A percentile compares a stretch with the other conserved stretches of the same genome.
phyloP scores from a whole-genome alignment of 2,888 invertebrate genomes.

The Plebejus argus region DNA sequence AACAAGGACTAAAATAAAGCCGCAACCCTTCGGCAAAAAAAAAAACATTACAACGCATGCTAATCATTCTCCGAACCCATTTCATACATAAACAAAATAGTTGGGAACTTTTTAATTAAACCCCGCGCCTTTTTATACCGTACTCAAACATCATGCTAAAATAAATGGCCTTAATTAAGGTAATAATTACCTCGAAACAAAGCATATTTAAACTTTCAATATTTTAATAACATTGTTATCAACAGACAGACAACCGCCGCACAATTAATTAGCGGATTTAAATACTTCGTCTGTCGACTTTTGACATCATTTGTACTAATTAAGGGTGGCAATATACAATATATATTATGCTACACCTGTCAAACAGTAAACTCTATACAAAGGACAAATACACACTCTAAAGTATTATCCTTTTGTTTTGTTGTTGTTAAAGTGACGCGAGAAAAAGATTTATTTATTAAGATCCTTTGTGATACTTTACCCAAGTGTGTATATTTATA shows the following conservation, averaged over 20 bases:
- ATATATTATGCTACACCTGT: not conserved
- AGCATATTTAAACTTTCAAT: slow-evolving; percentile 24
- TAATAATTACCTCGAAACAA: slow-evolving; percentile 21
- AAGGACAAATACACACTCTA: too few relatives aligned
- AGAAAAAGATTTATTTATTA: too few relatives aligned
- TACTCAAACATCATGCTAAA: slow-evolving; percentile 8
- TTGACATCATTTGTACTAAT: slow-evolving; percentile 23
- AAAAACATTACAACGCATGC: not conserved
- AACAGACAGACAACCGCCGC: slow-evolving; percentile 8
- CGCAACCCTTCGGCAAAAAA: not conserved
- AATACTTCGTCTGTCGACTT: slow-evolving; percentile 17
- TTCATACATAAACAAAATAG: slow-evolving; percentile 15
- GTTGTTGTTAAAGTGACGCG: too few relatives aligned
- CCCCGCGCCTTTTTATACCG: slow-evolving; percentile 2
- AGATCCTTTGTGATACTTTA: too few relatives aligned
- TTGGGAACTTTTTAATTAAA: not conserved
- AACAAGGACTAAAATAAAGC: not conserved
- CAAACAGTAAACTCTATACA: too few relatives aligned
- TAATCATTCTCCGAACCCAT: slow-evolving; percentile 1
- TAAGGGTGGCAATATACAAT: not conserved
- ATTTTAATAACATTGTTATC: slow-evolving; percentile 15
- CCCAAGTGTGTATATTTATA: too few relatives aligned
- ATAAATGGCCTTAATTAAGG: slow-evolving; percentile 12
- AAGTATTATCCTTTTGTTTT: too few relatives aligned
- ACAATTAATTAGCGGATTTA: slow-evolving; percentile 25